Evolutionary conservation across 2,888 invertebrate genomes (phyloP), one percentile per base, ranked within the genome.

Genomic region (Tryphoninae sp.): DNA sequence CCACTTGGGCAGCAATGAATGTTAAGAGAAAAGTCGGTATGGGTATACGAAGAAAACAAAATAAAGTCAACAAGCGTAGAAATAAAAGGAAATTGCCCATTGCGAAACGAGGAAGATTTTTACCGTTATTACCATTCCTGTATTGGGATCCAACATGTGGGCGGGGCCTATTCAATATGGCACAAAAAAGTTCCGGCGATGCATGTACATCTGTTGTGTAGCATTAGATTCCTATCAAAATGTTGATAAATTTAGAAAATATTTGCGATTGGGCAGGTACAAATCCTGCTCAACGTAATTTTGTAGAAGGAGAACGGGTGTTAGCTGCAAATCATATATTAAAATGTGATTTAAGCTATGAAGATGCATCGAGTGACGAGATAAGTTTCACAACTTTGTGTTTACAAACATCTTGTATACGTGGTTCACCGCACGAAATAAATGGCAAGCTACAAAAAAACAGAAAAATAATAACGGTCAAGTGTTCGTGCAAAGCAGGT

Each of bases 101-200:
- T 6, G 45, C 23, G 0, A 78, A 78, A n/a, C 58, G 72, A 2
- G 59, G 78, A 8, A 69, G 69, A 11, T 78, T 84, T 58, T 68
- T 86, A 11, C 83, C 84, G 1, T 22, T 85, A 53, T 77, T 86
- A 19, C 80, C 85, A 6, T 84, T 83, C n/a, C n/a, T n/a, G n/a
- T 45, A 45, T 45, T 45, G 45, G 45, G 45, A 45, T 45, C 45
- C 45, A 45, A 45, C 45, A 45, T 45, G 45, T 45, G 45, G 45
- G 45, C 53, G 53, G 53, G 53, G 16, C 7, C n/a, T 53, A 53
- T 53, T 53, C 16, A 53, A n/a, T 53, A 53, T 53, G 53, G 53
- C 53, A 19, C 16, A 53, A 19, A 53, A 53, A 16, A 53, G 53
- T 53, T 53, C 16, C 16, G 16, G n/a, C 16, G 53, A 53, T 53